These are phyloP conservation scores for Sebastes nivosus DNA, from an alignment of 2,797 vertebrate species.

Conservation along the genomic window DNA sequence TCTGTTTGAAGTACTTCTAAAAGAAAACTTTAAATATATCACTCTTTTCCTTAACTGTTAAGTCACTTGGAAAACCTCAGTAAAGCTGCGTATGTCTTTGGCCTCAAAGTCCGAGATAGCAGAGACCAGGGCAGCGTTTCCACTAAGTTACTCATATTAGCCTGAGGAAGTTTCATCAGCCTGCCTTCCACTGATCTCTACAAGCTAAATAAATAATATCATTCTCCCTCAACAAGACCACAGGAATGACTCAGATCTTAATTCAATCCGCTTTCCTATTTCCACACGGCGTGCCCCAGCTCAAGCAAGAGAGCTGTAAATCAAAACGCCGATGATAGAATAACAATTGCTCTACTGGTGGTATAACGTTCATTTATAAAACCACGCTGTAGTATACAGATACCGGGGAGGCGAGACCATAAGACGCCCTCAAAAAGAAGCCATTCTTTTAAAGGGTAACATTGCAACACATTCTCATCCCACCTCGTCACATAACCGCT, in stretches of 20 bases:
- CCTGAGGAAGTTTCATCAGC: conserved; percentile 34
- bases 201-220: conserved; percentile 46
- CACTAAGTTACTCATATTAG: not conserved
- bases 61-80: not conserved
- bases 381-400: not conserved
- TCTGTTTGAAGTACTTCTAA: not conserved
- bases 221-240: conserved; percentile 45
- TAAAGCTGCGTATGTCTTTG: not conserved
- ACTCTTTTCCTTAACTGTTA: too few species aligned
- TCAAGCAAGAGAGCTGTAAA: not conserved
- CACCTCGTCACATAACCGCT: too few species aligned
- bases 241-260: conserved; percentile 47
- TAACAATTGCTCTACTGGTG: not conserved
- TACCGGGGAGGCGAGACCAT: not conserved
- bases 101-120: not conserved
- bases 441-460: not conserved
- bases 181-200: conserved; percentile 32
- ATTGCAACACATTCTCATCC: too few species aligned
- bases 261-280: conserved; percentile 13
- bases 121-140: not conserved
- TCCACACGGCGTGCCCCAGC: not conserved
- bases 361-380: not conserved
- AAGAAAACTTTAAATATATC: not conserved
- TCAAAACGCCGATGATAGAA: not conserved
- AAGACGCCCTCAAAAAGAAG: not conserved